Percentiles rank a stretch among this genome's conserved stretches.
Conservation (phyloP, 2,888 invertebrate genomes). For the Mylabris sibirica region DNA sequence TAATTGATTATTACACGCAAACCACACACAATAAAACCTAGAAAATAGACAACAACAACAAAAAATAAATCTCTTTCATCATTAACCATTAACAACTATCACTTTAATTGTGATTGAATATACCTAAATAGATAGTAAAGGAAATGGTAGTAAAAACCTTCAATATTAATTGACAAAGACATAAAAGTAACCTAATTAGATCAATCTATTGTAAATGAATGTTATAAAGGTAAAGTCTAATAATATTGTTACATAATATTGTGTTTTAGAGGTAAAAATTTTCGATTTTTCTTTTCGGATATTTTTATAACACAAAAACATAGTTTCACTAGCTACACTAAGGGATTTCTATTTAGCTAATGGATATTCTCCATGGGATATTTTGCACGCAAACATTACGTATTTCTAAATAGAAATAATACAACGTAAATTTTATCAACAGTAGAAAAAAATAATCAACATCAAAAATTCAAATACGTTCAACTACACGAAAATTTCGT, state of each 20-base stretch:
- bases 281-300: neutral
- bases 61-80: too few relatives aligned
- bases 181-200: conserved; percentile 4
- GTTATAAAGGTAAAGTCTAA: too few relatives aligned
- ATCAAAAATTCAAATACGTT: neutral
- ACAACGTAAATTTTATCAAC: neutral
- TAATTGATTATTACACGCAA: neutral
- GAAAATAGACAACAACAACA: too few relatives aligned
- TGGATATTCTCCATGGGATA: conserved; percentile 48
- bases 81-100: too few relatives aligned
- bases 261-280: too few relatives aligned
- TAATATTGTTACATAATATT: too few relatives aligned
- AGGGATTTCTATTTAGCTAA: conserved; percentile 49
- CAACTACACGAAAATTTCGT: neutral
- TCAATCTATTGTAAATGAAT: conserved; percentile 21
- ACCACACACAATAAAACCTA: too few relatives aligned
- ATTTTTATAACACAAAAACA: neutral
- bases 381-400: conserved; percentile 43
- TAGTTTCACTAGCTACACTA: conserved; percentile 29
- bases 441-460: neutral
- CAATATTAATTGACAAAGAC: too few relatives aligned
- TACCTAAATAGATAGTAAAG: too few relatives aligned
- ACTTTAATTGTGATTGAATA: too few relatives aligned
- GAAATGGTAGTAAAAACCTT: too few relatives aligned
- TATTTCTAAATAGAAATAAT: neutral